Evolutionary conservation across 1,140 invertebrate species (phyloP).

Genomic region (Arion vulgaris): DNA sequence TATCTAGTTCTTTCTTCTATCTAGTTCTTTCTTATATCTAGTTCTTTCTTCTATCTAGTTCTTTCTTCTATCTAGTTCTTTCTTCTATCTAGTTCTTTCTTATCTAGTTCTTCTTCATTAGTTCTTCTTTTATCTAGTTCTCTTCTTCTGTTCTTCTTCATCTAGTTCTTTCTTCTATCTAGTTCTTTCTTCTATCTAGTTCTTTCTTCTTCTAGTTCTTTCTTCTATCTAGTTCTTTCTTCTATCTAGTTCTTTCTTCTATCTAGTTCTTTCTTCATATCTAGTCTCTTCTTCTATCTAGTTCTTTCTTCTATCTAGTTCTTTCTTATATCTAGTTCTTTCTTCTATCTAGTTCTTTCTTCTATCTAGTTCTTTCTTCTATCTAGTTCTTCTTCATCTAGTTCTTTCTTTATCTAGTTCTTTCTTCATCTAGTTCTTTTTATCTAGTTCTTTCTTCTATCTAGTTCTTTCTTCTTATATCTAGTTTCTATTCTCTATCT

Average conservation of each 20-base stretch:
- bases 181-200: not conserved
- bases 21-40: not conserved
- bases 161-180: not conserved
- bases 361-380: not conserved
- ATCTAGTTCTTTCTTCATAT: not conserved
- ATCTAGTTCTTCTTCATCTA: not conserved
- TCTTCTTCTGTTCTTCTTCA: too few species aligned
- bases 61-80: not conserved
- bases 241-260: not conserved
- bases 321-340: not conserved
- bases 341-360: not conserved
- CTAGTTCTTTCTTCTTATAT: not conserved
- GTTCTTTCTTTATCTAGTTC: not conserved
- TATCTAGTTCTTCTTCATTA: constrained; percentile 1
- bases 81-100: too few species aligned
- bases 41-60: not conserved
- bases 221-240: not conserved
- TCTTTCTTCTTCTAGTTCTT: not conserved
- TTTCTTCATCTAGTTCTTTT: not conserved
- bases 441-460: not conserved
- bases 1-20: not conserved
- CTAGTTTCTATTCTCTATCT: not conserved
- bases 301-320: not conserved
- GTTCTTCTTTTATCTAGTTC: too few species aligned
- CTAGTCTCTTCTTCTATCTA: not conserved